Evolutionary conservation across 2,113 vertebrate species (phyloP).

Genomic region (Phaethornis superciliosus): DNA sequence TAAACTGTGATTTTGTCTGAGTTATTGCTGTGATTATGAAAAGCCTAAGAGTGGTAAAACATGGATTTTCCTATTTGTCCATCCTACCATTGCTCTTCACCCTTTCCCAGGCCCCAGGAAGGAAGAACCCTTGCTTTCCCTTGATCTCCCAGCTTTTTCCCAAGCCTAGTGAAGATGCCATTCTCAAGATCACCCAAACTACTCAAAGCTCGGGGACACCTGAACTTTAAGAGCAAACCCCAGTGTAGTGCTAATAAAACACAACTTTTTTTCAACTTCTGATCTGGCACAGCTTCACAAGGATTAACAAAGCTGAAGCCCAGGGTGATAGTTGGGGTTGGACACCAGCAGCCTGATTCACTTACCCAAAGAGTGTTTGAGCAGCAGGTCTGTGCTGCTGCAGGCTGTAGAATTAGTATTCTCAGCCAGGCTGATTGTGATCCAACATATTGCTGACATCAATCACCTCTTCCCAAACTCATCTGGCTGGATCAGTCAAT

Average conservation of each 20-base stretch:
- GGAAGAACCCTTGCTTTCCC: neutral
- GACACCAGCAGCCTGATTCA: neutral
- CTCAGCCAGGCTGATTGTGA: constrained; percentile 54
- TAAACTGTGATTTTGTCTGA: neutral
- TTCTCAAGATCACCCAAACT: neutral
- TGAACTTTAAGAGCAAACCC: neutral
- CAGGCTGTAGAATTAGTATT: constrained; percentile 64
- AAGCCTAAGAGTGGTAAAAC: neutral
- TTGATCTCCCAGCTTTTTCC: neutral
- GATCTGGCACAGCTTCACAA: neutral
- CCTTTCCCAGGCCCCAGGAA: neutral
- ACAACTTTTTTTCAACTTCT: neutral
- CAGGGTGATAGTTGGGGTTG: neutral
- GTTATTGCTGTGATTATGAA: neutral
- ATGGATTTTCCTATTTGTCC: neutral
- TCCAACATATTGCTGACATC: constrained; percentile 76
- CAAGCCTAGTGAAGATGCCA: neutral
- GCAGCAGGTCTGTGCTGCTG: neutral
- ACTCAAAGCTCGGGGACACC: neutral
- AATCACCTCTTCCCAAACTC: constrained; percentile 76
- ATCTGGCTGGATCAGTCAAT: constrained; percentile 76
- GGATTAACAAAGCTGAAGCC: neutral
- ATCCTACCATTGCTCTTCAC: neutral
- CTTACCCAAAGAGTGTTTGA: neutral
- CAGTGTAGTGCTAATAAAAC: neutral